Evolutionary conservation across 2,113 vertebrate species (phyloP), one percentile per base, ranked within the genome.

Genomic region (Erythrolamprus reginae): DNA sequence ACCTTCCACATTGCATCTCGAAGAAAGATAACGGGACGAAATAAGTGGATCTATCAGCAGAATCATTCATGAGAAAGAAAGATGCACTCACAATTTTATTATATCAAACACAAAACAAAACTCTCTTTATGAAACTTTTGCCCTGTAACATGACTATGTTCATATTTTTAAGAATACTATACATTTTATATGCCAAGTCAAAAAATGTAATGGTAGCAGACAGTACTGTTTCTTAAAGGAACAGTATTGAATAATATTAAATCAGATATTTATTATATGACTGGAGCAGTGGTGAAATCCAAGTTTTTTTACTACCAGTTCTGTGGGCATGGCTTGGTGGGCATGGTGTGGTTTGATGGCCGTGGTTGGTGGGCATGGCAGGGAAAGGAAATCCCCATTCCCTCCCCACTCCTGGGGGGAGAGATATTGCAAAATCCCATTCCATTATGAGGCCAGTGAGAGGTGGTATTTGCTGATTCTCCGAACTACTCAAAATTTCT

Each of bases 221-320:
- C 89, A 93, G 88, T 53, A 0, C 19, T 28, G 94, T 93, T 93
- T 55, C 52, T 96, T 95, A 95, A 95, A 94, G 93, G 89, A 96
- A 95, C 86, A 55, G 87, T 50, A 28, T 86, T 92, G 91, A 94
- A 92, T 94, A 86, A 90, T 33, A 52, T 87, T 92, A 92, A 94
- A 92, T 93, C 94, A 95, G 94, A 91, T 93, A 95, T 89, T 92
- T 93, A 92, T 94, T 96, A 93, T 95, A 94, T 93, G 94, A 95
- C 45, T 45, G 45, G 45, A 45, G 45, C 45, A 45, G 45, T 45
- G 45, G 45, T 45, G 45, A 45, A 45, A 45, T 45, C 45, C 45
- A 45, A 45, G 2, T 45, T 45, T 45, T 45, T 45, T 45, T 45
- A 45, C 45, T 45, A 45, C 45, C 45, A 5, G 45, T 45, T 45